Evolutionary conservation across 2,888 invertebrate species (phyloP).

Genomic region (Mesorhabditis spiculigera): DNA sequence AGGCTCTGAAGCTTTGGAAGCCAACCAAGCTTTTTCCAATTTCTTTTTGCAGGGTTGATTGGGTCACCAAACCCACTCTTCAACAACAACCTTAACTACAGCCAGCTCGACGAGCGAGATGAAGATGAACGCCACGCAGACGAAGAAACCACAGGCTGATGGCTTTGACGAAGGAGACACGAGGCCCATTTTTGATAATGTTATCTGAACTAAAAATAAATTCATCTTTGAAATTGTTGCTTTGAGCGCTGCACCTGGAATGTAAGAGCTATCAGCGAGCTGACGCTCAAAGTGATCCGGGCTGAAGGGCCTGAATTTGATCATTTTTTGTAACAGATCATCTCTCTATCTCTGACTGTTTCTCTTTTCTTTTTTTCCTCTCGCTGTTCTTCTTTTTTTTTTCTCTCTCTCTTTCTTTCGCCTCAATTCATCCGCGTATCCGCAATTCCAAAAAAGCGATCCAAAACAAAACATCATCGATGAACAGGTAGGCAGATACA

Average conservation of each 20-base stretch:
- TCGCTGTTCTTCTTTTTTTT: too few species aligned
- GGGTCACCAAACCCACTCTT: slow-evolving; percentile 35
- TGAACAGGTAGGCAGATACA: slow-evolving; percentile 56
- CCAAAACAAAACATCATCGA: slow-evolving; percentile 55
- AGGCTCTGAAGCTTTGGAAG: too few species aligned
- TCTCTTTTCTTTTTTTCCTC: too few species aligned
- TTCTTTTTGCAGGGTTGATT: too few species aligned
- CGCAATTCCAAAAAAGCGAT: slow-evolving; percentile 58
- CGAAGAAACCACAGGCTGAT: slow-evolving; percentile 58
- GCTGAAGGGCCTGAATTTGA: slow-evolving; percentile 44
- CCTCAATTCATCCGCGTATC: slow-evolving; percentile 29
- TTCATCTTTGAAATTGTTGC: too few species aligned
- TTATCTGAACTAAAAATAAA: slow-evolving; percentile 52
- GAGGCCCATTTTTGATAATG: slow-evolving; percentile 56
- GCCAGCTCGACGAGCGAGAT: slow-evolving; percentile 56
- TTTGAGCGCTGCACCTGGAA: slow-evolving; percentile 50
- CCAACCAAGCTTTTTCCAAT: too few species aligned
- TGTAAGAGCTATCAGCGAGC: slow-evolving; percentile 55
- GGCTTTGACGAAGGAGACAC: slow-evolving; percentile 57
- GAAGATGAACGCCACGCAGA: slow-evolving; percentile 57
- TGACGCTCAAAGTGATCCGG: slow-evolving; percentile 56
- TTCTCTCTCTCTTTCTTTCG: too few species aligned
- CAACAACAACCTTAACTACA: slow-evolving; percentile 56
- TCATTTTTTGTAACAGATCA: neutral
- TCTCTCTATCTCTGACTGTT: too few species aligned